Conservation (phyloP, 1,140 invertebrate genomes). For the Trichonephila inaurata region DNA sequence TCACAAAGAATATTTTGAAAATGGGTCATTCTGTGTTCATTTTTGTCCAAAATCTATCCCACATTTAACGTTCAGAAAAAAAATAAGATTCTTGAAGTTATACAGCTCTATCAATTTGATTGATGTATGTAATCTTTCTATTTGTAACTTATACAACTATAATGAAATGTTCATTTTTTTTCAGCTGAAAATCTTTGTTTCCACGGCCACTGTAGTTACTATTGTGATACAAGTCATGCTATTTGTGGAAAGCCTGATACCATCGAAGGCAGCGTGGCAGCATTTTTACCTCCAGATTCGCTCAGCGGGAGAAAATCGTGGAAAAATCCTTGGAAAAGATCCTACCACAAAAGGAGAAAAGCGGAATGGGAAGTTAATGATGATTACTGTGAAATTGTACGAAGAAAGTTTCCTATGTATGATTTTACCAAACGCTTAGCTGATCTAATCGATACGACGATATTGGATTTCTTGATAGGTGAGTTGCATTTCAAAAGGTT, state of each 20-base stretch:
- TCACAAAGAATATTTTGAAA: no score
- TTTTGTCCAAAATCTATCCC: no score
- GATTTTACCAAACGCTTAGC: constrained; percentile 93
- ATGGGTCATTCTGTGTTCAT: no score
- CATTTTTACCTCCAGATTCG: constrained; percentile 91
- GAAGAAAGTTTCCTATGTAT: constrained; percentile 91
- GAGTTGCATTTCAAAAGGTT: neutral
- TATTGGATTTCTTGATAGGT: constrained; percentile 95
- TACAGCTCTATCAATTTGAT: no score
- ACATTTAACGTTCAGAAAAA: no score
- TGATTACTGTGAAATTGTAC: constrained; percentile 93
- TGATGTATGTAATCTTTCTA: no score
- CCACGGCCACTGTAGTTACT: constrained; percentile 92
- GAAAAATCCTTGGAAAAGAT: constrained; percentile 82
- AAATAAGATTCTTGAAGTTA: no score
- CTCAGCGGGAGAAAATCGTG: constrained; percentile 90
- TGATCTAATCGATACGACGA: constrained; percentile 96
- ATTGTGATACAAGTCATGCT: constrained; percentile 98
- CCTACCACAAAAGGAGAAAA: constrained; percentile 98
- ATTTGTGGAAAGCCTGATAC: constrained; percentile 97
- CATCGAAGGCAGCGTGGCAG: constrained; percentile 97
- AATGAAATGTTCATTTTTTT: neutral
- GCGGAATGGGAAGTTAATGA: constrained; percentile 96
- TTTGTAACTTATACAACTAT: neutral
- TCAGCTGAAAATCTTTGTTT: constrained; percentile 83